phyloP scores from a whole-genome alignment of 2,797 vertebrate genomes.

The Dallia pectoralis region DNA sequence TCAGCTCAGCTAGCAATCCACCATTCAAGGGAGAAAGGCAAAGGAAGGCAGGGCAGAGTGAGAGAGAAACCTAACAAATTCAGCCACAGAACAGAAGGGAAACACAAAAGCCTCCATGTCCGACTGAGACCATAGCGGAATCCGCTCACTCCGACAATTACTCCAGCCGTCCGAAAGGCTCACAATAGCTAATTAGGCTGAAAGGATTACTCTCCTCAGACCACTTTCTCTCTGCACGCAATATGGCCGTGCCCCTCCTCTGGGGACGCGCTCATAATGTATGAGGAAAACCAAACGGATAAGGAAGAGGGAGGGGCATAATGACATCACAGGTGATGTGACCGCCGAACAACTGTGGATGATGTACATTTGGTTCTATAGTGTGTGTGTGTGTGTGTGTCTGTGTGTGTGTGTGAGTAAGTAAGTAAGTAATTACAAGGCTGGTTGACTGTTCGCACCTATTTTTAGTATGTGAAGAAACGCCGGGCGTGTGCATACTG shows the following conservation, averaged over 20 bases:
- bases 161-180: constrained; percentile 8
- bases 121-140: constrained; percentile 32
- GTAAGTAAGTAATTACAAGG: neutral
- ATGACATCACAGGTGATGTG: neutral
- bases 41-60: neutral
- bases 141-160: constrained; percentile 26
- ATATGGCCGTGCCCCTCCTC: constrained; percentile 21
- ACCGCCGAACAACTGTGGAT: neutral
- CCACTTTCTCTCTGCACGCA: constrained; percentile 7
- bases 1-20: neutral
- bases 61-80: constrained; percentile 5
- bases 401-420: neutral
- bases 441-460: neutral
- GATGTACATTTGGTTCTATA: neutral
- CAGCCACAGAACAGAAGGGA: constrained; percentile 10
- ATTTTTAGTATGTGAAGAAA: neutral
- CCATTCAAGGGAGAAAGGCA: neutral
- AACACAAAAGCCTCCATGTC: constrained; percentile 6
- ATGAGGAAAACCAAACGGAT: neutral
- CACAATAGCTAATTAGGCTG: constrained; percentile 33
- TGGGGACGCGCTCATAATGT: constrained; percentile 1
- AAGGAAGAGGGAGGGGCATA: neutral
- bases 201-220: constrained; percentile 27
- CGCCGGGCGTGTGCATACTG: too few relatives aligned
- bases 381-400: neutral